Conservation (phyloP, 2,797 vertebrate species). For the Schizopygopsis pylzovi region DNA sequence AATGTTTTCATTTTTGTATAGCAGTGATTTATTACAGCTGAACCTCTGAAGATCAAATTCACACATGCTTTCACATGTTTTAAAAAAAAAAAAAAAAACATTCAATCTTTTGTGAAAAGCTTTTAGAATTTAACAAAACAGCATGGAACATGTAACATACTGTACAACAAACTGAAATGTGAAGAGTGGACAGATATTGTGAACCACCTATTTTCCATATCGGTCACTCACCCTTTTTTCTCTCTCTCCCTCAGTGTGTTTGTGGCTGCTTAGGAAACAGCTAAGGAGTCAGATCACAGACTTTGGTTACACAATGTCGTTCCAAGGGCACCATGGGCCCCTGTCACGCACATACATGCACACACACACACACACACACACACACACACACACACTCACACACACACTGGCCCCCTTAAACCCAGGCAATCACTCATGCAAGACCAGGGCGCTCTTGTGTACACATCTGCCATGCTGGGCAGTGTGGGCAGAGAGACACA, state of each 20-base stretch:
- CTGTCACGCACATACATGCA: constrained; percentile 18
- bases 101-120: background rate
- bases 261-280: constrained; percentile 61
- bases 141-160: background rate
- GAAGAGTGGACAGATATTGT: constrained; percentile 33
- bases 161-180: constrained; percentile 35
- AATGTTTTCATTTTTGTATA: background rate
- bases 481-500: constrained; percentile 57
- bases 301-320: constrained; percentile 64
- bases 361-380: constrained; percentile 37
- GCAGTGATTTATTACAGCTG: background rate
- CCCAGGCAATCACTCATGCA: constrained; percentile 71
- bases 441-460: constrained; percentile 69
- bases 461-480: constrained; percentile 81
- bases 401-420: constrained; percentile 55
- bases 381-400: constrained; percentile 42
- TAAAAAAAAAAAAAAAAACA: constrained; percentile 24
- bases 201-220: constrained; percentile 60
- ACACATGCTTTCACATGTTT: constrained; percentile 19
- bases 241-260: constrained; percentile 47
- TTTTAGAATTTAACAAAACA: background rate
- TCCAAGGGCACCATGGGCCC: constrained; percentile 69
- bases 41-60: constrained; percentile 12
- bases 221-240: constrained; percentile 60
- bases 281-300: constrained; percentile 51